phyloP scores from a whole-genome alignment of 2,113 vertebrate genomes.

The Marcusenius ussheri region DNA sequence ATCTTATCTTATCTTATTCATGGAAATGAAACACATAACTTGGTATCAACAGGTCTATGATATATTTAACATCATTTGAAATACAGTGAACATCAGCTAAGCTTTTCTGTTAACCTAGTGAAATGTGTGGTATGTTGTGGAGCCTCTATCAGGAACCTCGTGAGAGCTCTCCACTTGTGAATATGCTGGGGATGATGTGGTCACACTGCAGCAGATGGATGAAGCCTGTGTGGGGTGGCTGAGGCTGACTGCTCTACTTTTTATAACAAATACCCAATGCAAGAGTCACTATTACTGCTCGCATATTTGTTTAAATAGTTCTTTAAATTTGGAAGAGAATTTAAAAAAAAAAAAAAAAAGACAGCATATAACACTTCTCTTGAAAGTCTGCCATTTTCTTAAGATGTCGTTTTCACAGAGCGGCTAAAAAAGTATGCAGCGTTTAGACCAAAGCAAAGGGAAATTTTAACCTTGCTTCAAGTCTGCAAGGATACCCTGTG shows the following conservation, averaged over 20 bases:
- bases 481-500: not conserved
- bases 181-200: conserved; percentile 43
- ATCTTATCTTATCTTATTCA: not conserved
- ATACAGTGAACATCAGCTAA: not conserved
- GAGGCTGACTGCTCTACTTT: conserved; percentile 12
- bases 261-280: not conserved
- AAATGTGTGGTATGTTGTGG: conserved; percentile 48
- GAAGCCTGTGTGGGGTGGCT: conserved; percentile 27
- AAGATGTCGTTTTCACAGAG: not conserved
- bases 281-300: not conserved
- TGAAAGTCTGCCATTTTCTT: not conserved
- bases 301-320: not conserved
- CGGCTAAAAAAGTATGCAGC: not conserved
- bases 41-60: not conserved
- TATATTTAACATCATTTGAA: conserved; percentile 15
- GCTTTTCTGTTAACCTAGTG: conserved; percentile 22
- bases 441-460: not conserved
- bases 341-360: not conserved
- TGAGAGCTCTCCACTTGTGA: conserved; percentile 50
- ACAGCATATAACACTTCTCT: not conserved
- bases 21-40: conserved; percentile 16
- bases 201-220: conserved; percentile 56
- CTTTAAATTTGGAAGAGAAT: not conserved
- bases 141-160: conserved; percentile 55
- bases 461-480: conserved; percentile 2